phyloP scores from a whole-genome alignment of 2,797 vertebrate species.

The Spheniscus humboldti region DNA sequence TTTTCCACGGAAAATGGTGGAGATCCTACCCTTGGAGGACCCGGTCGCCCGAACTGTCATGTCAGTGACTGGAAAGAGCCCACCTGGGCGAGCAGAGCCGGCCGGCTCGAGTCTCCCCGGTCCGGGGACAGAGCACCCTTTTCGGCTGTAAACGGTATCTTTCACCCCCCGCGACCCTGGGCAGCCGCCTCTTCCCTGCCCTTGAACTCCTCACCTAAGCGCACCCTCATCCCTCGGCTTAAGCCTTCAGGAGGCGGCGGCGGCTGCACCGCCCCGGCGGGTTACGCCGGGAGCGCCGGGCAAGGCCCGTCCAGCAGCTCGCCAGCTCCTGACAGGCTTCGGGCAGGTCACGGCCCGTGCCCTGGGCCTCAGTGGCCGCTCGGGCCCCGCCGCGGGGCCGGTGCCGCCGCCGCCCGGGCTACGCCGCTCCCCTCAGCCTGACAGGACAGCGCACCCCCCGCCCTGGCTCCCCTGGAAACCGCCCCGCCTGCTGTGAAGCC shows the following conservation, averaged over 20 bases:
- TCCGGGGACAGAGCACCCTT: not conserved
- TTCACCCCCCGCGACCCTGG: not conserved
- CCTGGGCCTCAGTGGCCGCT: not conserved
- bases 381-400: not conserved
- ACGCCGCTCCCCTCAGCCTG: not conserved
- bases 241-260: not conserved
- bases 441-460: not conserved
- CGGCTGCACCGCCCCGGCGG: not conserved
- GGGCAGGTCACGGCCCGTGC: too few relatives aligned
- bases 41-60: not conserved
- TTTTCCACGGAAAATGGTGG: not conserved
- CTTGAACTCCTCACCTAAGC: not conserved
- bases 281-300: not conserved
- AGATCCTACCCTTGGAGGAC: not conserved
- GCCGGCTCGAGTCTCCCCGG: not conserved
- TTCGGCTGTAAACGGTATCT: not conserved
- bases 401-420: not conserved
- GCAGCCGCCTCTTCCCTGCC: not conserved
- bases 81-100: not conserved
- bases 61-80: not conserved
- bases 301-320: not conserved
- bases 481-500: not conserved
- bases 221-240: not conserved
- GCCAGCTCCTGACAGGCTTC: not conserved
- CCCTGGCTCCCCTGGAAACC: not conserved